phyloP scores from a whole-genome alignment of 2,797 vertebrate species.

The Xenentodon cancila region DNA sequence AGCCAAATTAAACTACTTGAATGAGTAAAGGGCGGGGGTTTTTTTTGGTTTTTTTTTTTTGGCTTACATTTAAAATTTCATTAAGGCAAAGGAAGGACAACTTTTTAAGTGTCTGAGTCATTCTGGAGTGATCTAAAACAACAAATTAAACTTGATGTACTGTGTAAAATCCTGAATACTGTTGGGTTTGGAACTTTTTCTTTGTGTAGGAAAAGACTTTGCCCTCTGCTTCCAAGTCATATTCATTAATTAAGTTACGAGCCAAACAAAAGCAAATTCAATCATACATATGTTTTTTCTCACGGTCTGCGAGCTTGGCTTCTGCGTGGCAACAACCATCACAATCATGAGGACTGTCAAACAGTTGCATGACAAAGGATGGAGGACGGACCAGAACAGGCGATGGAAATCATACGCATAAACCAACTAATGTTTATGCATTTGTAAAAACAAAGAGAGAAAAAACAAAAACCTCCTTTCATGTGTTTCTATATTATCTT shows the following conservation, averaged over 20 bases:
- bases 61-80: slow-evolving; percentile 46
- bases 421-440: slow-evolving; percentile 40
- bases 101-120: slow-evolving; percentile 48
- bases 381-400: slow-evolving; percentile 24
- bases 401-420: slow-evolving; percentile 11
- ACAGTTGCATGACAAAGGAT: slow-evolving; percentile 32
- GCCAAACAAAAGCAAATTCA: slow-evolving; percentile 80
- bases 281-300: slow-evolving; percentile 76
- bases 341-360: slow-evolving; percentile 62
- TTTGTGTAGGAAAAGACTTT: slow-evolving; percentile 71
- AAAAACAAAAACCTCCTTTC: slow-evolving; percentile 17
- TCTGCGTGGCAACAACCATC: slow-evolving; percentile 64
- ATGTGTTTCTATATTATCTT: slow-evolving; percentile 22
- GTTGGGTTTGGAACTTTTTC: slow-evolving; percentile 76
- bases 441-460: background rate
- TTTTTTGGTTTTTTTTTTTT: slow-evolving; percentile 25
- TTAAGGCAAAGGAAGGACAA: slow-evolving; percentile 39
- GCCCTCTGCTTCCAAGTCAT: slow-evolving; percentile 73
- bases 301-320: slow-evolving; percentile 70
- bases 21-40: slow-evolving; percentile 35
- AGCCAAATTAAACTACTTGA: slow-evolving; percentile 23
- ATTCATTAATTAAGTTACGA: slow-evolving; percentile 82
- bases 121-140: slow-evolving; percentile 64
- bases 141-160: slow-evolving; percentile 68
- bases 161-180: slow-evolving; percentile 78